Conservation (phyloP, 2,113 vertebrate species). For the Chroicocephalus ridibundus region DNA sequence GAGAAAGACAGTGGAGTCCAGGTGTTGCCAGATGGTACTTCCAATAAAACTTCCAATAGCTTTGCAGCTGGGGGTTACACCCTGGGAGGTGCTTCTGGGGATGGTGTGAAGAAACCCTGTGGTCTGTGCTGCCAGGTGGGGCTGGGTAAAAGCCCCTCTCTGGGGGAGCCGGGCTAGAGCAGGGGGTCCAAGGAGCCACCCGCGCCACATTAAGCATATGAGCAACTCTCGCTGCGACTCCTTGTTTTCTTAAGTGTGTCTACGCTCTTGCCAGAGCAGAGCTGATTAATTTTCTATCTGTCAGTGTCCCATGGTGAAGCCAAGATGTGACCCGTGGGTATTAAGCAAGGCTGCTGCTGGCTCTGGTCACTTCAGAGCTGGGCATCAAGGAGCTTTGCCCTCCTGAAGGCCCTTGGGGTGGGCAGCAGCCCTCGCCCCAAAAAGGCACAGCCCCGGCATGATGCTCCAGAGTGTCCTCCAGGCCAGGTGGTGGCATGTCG, state of each 20-base stretch:
- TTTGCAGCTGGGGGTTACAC: background rate
- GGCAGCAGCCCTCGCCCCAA: background rate
- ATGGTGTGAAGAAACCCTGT: background rate
- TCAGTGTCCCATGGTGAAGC: background rate
- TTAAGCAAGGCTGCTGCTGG: background rate
- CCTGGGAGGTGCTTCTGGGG: background rate
- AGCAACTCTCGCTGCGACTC: background rate
- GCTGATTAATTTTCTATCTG: background rate
- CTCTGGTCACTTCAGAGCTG: background rate
- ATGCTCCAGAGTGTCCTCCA: background rate
- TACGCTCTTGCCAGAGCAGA: background rate
- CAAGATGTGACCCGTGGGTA: background rate
- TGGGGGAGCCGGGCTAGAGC: background rate
- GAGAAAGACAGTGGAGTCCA: background rate
- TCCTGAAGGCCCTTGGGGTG: rapidly evolving
- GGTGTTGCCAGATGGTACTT: background rate
- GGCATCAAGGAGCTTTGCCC: background rate
- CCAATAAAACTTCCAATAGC: background rate
- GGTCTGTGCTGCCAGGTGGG: background rate
- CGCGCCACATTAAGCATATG: rapidly evolving
- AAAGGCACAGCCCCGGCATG: background rate
- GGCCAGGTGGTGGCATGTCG: background rate
- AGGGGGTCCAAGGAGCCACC: background rate
- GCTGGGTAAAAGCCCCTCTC: background rate
- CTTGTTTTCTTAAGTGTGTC: background rate